Evolutionary conservation across 2,888 invertebrate genomes (phyloP).

Genomic region (Cryptus armator): DNA sequence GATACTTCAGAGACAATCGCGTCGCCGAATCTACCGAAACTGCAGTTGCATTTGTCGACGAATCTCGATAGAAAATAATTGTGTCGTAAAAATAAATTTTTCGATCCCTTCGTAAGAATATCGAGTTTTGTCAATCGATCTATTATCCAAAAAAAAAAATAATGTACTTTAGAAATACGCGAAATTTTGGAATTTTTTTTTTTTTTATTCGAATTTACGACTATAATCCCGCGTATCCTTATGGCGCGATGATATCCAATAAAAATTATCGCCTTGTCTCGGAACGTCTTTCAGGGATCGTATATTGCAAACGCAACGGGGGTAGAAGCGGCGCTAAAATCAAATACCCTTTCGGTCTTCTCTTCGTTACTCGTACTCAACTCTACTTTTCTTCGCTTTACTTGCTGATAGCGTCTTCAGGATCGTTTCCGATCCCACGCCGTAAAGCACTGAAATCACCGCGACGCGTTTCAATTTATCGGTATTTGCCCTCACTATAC

Average conservation of each 20-base stretch:
- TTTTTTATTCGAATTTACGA: too few species aligned
- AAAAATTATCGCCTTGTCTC: too few species aligned
- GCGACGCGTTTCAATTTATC: slow-evolving; percentile 46
- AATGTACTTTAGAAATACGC: too few species aligned
- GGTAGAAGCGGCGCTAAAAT: too few species aligned
- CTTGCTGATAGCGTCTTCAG: neutral
- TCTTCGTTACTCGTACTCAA: neutral
- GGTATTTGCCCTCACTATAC: slow-evolving; percentile 32
- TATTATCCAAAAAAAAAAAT: too few species aligned
- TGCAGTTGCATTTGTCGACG: neutral
- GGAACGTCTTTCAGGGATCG: too few species aligned
- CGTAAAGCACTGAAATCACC: slow-evolving; percentile 43
- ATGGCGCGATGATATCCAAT: too few species aligned
- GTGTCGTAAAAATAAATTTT: neutral
- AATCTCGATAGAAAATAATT: neutral
- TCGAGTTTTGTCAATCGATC: too few species aligned
- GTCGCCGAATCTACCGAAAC: neutral
- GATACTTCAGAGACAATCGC: neutral
- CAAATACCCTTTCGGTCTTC: neutral
- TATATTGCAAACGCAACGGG: too few species aligned
- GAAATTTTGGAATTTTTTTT: too few species aligned
- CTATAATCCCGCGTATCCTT: too few species aligned
- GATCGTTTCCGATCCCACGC: slow-evolving; percentile 32
- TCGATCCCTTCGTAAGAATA: too few species aligned
- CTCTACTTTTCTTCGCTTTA: slow-evolving; percentile 2